A percentile compares a stretch with the other conserved stretches of the same genome.
These are phyloP conservation scores for Ailuropoda melanoleuca DNA, from an alignment of 2,113 vertebrate genomes.

Conservation along the genomic window DNA sequence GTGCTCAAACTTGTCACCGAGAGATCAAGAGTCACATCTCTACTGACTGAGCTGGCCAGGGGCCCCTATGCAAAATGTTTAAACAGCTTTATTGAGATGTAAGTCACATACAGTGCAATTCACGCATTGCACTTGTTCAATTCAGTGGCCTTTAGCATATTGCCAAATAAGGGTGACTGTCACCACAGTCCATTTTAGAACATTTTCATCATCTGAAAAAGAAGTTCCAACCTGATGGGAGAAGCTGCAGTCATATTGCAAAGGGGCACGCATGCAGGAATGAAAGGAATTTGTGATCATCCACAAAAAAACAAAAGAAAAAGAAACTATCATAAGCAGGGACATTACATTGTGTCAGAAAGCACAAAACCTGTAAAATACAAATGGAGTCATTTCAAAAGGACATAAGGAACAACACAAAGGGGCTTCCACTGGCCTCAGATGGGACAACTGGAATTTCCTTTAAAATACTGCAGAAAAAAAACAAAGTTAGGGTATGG, in stretches of 20 bases:
- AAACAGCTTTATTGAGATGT: not conserved
- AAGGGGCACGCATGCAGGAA: not conserved
- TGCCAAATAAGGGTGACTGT: not conserved
- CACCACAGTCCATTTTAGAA: not conserved
- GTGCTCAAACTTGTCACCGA: not conserved
- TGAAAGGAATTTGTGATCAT: not conserved
- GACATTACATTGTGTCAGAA: not conserved
- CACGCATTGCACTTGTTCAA: not conserved
- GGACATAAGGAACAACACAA: not conserved
- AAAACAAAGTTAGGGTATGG: not conserved
- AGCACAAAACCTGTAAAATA: not conserved
- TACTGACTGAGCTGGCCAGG: not conserved
- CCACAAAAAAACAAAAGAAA: not conserved
- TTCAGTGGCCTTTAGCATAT: not conserved
- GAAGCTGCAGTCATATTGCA: not conserved
- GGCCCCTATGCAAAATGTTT: not conserved
- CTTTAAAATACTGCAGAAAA: not conserved
- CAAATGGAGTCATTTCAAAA: not conserved
- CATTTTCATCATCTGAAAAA: not conserved
- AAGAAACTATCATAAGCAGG: not conserved
- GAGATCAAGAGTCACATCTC: not conserved
- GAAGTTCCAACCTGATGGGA: not conserved
- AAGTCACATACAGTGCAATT: not conserved
- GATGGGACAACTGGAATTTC: not conserved
- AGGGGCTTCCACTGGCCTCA: not conserved